phyloP scores from a whole-genome alignment of 2,113 vertebrate genomes.

The Petroica traversi region DNA sequence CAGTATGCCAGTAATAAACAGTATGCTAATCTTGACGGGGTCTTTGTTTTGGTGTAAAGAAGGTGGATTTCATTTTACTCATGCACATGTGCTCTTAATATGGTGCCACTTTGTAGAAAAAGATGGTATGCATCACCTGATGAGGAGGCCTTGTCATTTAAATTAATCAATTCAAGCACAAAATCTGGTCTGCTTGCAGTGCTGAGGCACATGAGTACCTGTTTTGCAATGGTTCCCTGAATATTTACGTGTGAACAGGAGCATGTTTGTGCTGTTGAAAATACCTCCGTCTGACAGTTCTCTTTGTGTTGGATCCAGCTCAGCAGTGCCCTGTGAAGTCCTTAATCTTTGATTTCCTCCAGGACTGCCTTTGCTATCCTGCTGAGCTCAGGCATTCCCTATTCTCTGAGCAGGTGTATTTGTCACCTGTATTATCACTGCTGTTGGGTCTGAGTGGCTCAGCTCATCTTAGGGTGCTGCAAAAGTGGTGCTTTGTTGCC shows the following conservation, averaged over 20 bases:
- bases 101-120: neutral
- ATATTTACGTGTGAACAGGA: neutral
- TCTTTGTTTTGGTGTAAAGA: neutral
- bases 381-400: neutral
- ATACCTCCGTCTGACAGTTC: neutral
- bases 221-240: neutral
- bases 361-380: neutral
- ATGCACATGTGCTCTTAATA: accelerated
- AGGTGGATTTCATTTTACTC: neutral
- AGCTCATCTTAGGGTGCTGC: neutral
- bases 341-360: neutral
- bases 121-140: neutral
- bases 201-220: neutral
- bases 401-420: neutral
- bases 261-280: neutral
- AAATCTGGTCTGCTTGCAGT: neutral
- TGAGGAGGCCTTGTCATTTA: neutral
- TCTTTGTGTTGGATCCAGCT: neutral
- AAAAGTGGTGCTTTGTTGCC: neutral
- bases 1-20: neutral
- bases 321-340: neutral
- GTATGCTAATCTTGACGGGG: neutral
- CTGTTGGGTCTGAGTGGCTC: neutral
- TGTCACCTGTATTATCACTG: neutral
- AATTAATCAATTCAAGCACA: neutral